Percentiles rank a stretch among this genome's conserved stretches.
Evolutionary conservation across 2,113 vertebrate genomes (phyloP).

Genomic region (Ceyx melanurus): DNA sequence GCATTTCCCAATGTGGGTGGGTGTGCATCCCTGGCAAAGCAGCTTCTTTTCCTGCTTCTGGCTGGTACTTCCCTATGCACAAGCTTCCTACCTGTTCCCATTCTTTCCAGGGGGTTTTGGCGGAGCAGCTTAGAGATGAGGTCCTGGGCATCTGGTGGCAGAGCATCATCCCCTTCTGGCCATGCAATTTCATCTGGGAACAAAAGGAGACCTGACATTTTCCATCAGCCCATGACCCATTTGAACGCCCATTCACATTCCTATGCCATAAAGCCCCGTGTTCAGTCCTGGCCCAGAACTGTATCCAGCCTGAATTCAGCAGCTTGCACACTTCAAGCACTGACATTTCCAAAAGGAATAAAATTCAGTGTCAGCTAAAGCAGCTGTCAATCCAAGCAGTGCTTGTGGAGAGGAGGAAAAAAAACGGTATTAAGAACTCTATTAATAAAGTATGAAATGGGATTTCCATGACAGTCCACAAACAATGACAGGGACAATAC

Average conservation of each 20-base stretch:
- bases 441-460: slow-evolving; percentile 67
- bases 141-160: slow-evolving; percentile 91
- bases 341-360: slow-evolving; percentile 67
- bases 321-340: slow-evolving; percentile 38
- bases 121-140: slow-evolving; percentile 91
- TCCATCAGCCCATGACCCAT: not conserved
- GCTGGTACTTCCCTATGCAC: not conserved
- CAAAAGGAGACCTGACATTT: slow-evolving; percentile 36
- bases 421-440: slow-evolving; percentile 49
- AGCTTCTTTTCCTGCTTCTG: not conserved
- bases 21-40: not conserved
- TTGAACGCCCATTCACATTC: slow-evolving; percentile 20
- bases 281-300: not conserved
- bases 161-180: slow-evolving; percentile 94
- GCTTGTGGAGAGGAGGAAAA: not conserved
- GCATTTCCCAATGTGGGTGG: not conserved
- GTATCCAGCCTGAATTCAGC: slow-evolving; percentile 31
- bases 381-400: slow-evolving; percentile 60
- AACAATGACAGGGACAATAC: slow-evolving; percentile 49
- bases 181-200: slow-evolving; percentile 92
- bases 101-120: slow-evolving; percentile 92
- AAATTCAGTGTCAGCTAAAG: slow-evolving; percentile 57
- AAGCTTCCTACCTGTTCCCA: slow-evolving; percentile 87
- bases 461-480: slow-evolving; percentile 44
- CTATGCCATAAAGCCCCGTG: not conserved